Evolutionary conservation across 2,797 vertebrate genomes (phyloP), one percentile per base, ranked within the genome.

Genomic region (Premnoplex brunnescens): DNA sequence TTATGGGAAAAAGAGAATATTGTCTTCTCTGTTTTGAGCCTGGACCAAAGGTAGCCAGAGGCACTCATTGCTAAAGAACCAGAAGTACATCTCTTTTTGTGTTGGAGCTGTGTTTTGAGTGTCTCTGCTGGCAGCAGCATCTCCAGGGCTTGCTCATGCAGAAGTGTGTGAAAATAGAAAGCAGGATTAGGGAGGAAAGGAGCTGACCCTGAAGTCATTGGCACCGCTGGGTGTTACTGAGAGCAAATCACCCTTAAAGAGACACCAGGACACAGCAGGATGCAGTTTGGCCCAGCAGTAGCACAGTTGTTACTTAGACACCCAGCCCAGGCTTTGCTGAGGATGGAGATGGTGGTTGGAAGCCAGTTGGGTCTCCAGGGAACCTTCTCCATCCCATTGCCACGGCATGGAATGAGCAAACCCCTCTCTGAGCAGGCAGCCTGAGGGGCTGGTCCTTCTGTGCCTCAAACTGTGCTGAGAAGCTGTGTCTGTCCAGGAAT

Each of bases 381-480:
- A 11, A 62, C 44, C n/a, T 75, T 12, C 82, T 74, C 60, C 4
- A 8, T 71, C n/a, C 81, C 56, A 32, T 4, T 79, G 77, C 43
- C 63, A 66, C 72, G 32, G 21, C 49, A 22, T 1, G 27, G 60
- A 36, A 46, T 32, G 36, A 82, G 54, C 71, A 85, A 82, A 22
- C 24, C 52, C 41, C 27, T 54, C 64, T 58, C 27, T 34, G 67
- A 72, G 89, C 63, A 43, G 30, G 41, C 49, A 48, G 16, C 48
- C n/a, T 0, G 1, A 0, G 0, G 77, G 27, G n/a, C 3, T 2
- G 6, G 55, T 66, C 60, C 44, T 71, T 12, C 41, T 64, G 49
- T 22, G 62, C 68, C 76, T 71, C 34, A 3, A 2, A 9, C 56
- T 52, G 36, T 56, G 69, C 66, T n/a, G 62, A 54, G 90, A 49